phyloP scores from a whole-genome alignment of 1,140 invertebrate species.

The Parapsyche elsis region DNA sequence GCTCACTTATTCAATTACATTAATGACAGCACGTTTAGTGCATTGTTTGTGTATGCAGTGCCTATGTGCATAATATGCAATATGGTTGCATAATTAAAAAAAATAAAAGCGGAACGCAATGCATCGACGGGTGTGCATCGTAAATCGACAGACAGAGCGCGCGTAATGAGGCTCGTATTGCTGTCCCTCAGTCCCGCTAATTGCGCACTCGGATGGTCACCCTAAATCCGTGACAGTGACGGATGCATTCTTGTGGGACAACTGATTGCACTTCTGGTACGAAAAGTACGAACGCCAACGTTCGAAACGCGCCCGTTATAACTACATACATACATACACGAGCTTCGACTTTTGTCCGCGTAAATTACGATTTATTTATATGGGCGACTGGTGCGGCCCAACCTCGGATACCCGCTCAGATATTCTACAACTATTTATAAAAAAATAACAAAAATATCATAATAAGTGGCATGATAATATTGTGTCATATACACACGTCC shows the following conservation, averaged over 20 bases:
- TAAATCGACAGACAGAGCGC: background rate
- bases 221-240: no score
- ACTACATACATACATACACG: no score
- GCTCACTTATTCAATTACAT: constrained; percentile 55
- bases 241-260: no score
- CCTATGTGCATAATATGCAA: background rate
- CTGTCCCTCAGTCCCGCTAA: constrained; percentile 2
- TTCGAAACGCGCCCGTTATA: no score
- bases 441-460: background rate
- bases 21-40: constrained; percentile 52
- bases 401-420: no score
- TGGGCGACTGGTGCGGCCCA: no score
- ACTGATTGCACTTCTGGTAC: no score
- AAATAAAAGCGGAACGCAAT: background rate
- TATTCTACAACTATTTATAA: no score
- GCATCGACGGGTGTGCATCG: constrained; percentile 2
- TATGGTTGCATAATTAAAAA: constrained; percentile 45
- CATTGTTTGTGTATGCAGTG: constrained; percentile 1
- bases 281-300: no score
- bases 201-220: background rate
- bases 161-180: constrained; percentile 5
- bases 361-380: no score
- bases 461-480: background rate
- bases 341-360: no score
- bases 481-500: no score